phyloP scores from a whole-genome alignment of 2,888 invertebrate genomes.

The Alloplasta piceator region DNA sequence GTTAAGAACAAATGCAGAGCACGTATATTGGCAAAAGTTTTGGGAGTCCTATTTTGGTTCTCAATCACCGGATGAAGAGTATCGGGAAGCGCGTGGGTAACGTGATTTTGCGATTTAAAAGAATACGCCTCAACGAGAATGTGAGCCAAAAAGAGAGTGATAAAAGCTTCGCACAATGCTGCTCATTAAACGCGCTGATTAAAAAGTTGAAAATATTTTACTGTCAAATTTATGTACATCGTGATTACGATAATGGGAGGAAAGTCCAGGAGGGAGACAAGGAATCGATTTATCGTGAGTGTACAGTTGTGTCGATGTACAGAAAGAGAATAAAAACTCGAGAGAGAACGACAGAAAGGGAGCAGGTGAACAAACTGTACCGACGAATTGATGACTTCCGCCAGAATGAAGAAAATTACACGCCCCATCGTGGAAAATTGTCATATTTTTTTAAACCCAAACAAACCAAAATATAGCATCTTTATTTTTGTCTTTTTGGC shows the following conservation, averaged over 20 bases:
- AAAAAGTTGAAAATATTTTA: slow-evolving; percentile 69
- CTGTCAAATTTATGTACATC: slow-evolving; percentile 65
- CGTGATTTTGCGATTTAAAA: not conserved
- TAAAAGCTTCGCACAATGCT: slow-evolving; percentile 18
- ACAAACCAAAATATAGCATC: too few relatives aligned
- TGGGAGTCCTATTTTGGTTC: slow-evolving; percentile 3
- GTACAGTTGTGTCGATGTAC: too few relatives aligned
- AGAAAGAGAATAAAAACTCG: slow-evolving; percentile 58
- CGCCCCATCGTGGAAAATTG: too few relatives aligned
- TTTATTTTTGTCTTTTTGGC: too few relatives aligned
- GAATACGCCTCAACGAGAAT: not conserved
- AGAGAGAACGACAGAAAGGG: not conserved
- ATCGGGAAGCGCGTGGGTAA: not conserved
- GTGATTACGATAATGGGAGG: slow-evolving; percentile 34
- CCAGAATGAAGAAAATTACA: too few relatives aligned
- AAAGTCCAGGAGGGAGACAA: slow-evolving; percentile 7
- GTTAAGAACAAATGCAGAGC: too few relatives aligned
- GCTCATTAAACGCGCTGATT: slow-evolving; percentile 42
- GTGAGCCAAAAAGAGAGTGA: slow-evolving; percentile 37
- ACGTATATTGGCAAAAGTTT: too few relatives aligned
- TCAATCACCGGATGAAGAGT: slow-evolving; percentile 36
- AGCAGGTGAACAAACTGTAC: not conserved
- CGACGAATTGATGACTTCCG: too few relatives aligned
- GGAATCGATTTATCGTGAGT: not conserved
- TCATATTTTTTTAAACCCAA: too few relatives aligned